Conservation (phyloP, 2,888 invertebrate genomes). For the Orthosia incerta region DNA sequence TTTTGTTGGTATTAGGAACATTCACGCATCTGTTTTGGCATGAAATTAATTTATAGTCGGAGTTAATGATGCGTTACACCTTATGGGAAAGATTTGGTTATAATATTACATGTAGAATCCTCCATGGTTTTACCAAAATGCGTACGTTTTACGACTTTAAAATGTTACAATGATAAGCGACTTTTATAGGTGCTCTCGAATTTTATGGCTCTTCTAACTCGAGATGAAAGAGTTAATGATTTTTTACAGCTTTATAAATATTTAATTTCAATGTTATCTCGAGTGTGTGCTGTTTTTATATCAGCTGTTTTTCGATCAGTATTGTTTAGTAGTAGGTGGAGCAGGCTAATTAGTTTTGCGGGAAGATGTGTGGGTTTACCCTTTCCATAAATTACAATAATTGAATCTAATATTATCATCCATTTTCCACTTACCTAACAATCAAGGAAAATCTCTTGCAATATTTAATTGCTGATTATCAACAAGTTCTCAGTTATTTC, state of each 20-base stretch:
- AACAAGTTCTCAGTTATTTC: conserved; percentile 58
- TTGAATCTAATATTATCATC: conserved; percentile 16
- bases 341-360: neutral
- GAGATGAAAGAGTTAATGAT: conserved; percentile 68
- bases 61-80: conserved; percentile 38
- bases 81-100: neutral
- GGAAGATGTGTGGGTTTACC: neutral
- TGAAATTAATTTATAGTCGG: conserved; percentile 33
- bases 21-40: conserved; percentile 39
- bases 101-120: neutral
- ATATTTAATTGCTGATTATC: conserved; percentile 32
- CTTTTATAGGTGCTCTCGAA: conserved; percentile 64
- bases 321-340: conserved; percentile 17
- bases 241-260: conserved; percentile 65
- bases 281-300: conserved; percentile 26
- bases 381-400: neutral
- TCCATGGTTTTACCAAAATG: conserved; percentile 35
- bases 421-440: conserved; percentile 68
- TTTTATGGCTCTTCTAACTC: conserved; percentile 69
- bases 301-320: conserved; percentile 8
- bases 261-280: conserved; percentile 27
- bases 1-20: conserved; percentile 52
- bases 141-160: conserved; percentile 51
- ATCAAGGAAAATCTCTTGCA: conserved; percentile 56
- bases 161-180: conserved; percentile 60